Evolutionary conservation across 2,797 vertebrate species (phyloP).

Genomic region (Bradypodion ventrale): DNA sequence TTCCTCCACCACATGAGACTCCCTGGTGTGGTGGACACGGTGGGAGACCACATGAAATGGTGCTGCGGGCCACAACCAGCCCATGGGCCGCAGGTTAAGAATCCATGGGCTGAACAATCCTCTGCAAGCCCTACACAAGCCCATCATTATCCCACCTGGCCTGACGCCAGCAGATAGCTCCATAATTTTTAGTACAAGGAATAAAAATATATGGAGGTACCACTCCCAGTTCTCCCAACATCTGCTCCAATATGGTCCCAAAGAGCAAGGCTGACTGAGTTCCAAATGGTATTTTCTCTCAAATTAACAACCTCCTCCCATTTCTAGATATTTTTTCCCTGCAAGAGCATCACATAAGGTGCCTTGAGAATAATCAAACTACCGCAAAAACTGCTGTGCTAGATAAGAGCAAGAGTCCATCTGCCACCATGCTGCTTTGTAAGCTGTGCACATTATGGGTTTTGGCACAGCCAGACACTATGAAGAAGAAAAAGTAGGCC

Average conservation of each 20-base stretch:
- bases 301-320: background rate
- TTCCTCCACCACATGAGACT: no score
- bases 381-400: background rate
- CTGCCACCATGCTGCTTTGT: constrained; percentile 9
- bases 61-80: no score
- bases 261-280: background rate
- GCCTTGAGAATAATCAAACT: background rate
- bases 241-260: background rate
- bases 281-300: background rate
- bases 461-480: constrained; percentile 5
- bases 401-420: background rate
- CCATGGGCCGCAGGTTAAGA: no score
- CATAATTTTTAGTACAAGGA: background rate
- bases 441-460: background rate
- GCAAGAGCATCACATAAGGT: background rate
- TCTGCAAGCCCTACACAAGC: background rate
- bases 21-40: no score
- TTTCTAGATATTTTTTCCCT: background rate
- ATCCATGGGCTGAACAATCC: no score
- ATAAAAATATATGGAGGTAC: background rate
- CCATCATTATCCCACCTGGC: background rate
- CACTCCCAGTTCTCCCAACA: background rate
- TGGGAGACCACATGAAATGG: no score
- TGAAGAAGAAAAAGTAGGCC: constrained; percentile 19
- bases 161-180: no score